These are phyloP conservation scores for Coracopsis vasa DNA, from an alignment of 2,113 vertebrate genomes.

Conservation along the genomic window DNA sequence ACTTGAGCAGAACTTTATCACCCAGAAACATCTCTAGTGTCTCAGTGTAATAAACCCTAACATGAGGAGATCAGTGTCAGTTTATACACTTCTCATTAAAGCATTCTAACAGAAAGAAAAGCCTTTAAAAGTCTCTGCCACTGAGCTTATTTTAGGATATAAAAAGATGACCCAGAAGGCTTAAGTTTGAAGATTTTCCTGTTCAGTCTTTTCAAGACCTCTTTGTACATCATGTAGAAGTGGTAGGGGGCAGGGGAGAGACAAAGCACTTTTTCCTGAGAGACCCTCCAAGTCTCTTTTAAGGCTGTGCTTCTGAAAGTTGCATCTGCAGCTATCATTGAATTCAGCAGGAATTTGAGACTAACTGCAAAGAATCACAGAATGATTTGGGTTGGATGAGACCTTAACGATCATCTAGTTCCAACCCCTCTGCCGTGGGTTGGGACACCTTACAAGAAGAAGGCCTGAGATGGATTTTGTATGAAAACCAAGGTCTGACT, in stretches of 20 bases:
- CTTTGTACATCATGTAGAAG: not conserved
- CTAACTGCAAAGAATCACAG: not conserved
- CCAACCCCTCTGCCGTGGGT: not conserved
- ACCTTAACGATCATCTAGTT: not conserved
- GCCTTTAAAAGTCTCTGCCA: not conserved
- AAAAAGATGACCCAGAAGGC: constrained; percentile 9
- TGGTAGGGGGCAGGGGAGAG: not conserved
- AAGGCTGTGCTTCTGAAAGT: not conserved
- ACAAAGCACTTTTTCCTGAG: not conserved
- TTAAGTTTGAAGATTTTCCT: not conserved
- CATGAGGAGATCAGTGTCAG: not conserved
- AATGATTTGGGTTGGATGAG: not conserved
- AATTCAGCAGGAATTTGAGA: not conserved
- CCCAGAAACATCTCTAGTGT: not conserved
- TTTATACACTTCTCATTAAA: constrained; percentile 36
- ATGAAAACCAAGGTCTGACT: not conserved
- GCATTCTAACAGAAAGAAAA: not conserved
- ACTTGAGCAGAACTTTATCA: constrained; percentile 15
- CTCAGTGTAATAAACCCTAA: not conserved
- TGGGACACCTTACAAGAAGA: not conserved
- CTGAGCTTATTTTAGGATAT: constrained; percentile 22
- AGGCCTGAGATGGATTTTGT: not conserved
- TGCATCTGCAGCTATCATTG: not conserved
- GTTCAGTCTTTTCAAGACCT: not conserved
- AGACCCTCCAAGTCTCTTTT: not conserved